Evolutionary conservation across 2,888 invertebrate genomes (phyloP).

Genomic region (Amphimallon solstitiale): DNA sequence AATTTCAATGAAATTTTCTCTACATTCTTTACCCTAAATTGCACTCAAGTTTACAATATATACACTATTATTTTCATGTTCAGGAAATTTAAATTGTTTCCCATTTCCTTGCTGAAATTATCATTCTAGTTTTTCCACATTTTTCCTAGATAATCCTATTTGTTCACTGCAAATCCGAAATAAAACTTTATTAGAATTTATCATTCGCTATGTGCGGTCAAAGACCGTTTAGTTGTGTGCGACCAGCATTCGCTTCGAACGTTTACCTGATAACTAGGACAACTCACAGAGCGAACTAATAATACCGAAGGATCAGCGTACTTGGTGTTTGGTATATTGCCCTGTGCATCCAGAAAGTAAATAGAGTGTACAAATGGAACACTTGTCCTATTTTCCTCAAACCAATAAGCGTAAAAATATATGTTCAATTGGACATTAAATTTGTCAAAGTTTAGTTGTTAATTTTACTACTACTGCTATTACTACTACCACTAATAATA

Average conservation of each 20-base stretch:
- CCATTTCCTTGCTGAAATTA: too few relatives aligned
- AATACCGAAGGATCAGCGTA: constrained; percentile 6
- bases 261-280: constrained; percentile 12
- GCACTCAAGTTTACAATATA: too few relatives aligned
- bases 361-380: not conserved
- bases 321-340: not conserved
- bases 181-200: constrained; percentile 21
- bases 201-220: constrained; percentile 4
- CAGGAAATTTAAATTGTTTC: too few relatives aligned
- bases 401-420: not conserved
- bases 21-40: too few relatives aligned
- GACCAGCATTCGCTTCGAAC: constrained; percentile 6
- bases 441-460: too few relatives aligned
- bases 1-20: too few relatives aligned
- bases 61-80: too few relatives aligned
- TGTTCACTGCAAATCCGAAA: not conserved
- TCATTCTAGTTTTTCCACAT: not conserved
- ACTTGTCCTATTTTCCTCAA: constrained; percentile 14
- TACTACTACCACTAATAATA: too few relatives aligned
- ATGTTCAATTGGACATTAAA: too few relatives aligned
- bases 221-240: constrained; percentile 11
- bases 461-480: too few relatives aligned
- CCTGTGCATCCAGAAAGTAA: constrained; percentile 5
- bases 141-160: not conserved
- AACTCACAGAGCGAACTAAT: constrained; percentile 2